Evolutionary conservation across 2,888 invertebrate genomes (phyloP), one percentile per base, ranked within the genome.

Genomic region (Drosophila eohydei): DNA sequence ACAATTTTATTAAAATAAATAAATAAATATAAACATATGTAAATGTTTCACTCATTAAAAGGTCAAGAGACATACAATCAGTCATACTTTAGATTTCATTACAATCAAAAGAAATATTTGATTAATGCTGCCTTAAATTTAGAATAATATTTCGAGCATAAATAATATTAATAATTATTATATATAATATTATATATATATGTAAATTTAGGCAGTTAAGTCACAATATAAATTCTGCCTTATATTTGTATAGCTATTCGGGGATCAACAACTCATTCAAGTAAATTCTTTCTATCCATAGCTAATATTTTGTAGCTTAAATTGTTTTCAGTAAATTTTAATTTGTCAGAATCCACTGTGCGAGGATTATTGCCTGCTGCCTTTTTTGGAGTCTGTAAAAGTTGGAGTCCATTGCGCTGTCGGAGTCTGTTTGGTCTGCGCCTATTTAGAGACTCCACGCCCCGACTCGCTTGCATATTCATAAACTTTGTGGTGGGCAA

Each of bases 391-490:
- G 71, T 56, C 36, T 58, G 30, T 50, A 38, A 4, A 44, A 50
- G 59, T 38, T 50, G 51, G 26, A 54, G 56, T n/a, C 30, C 14
- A 6, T 36, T 48, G 12, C 43, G 44, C n/a, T 41, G 46, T 12
- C 40, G 51, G 40, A 8, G 43, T 70, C 61, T 30, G 76, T 59
- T 51, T 43, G 59, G 59, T 34, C 55, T 55, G 62, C 57, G 51
- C 68, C 66, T 76, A 72, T 82, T 83, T 88, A 73, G 85, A 76
- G 56, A 60, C 62, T 60, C 71, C 75, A 79, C 81, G 74, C 84
- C 80, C 75, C 75, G 60, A 46, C 63, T 50, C 64, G 74, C 81
- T 77, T 88, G 82, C 82, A 88, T 89, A 90, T 90, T 84, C 90
- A 90, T 88, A 66, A 87, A 78, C 50, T 65, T 55, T 63, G 84